These are phyloP conservation scores for Sylvilagus bachmani DNA, from an alignment of 2,113 vertebrate genomes.

Conservation along the genomic window DNA sequence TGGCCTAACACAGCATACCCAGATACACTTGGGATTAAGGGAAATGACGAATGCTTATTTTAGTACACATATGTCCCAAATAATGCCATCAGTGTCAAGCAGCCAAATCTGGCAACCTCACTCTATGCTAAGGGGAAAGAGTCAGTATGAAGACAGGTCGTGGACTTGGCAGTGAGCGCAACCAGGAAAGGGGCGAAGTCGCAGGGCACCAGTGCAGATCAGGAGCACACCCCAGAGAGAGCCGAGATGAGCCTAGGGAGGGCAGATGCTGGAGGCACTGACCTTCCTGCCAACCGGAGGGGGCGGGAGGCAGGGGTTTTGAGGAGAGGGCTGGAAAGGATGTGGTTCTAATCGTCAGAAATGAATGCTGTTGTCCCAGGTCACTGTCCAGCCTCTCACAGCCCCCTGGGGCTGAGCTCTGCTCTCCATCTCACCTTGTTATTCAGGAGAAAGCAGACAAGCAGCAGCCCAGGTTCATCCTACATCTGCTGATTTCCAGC, in stretches of 20 bases:
- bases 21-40: slow-evolving; percentile 4
- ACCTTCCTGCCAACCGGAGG: background rate
- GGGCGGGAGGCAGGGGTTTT: background rate
- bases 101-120: background rate
- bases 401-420: background rate
- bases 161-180: background rate
- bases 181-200: background rate
- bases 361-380: background rate
- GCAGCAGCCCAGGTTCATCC: background rate
- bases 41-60: background rate
- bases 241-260: background rate
- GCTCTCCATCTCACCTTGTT: background rate
- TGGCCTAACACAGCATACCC: background rate
- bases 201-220: background rate
- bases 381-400: background rate
- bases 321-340: background rate
- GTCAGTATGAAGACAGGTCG: background rate
- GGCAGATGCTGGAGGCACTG: background rate
- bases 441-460: background rate
- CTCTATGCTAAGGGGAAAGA: background rate
- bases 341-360: slow-evolving; percentile 4
- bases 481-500: background rate
- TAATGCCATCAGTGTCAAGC: background rate
- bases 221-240: background rate
- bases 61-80: background rate